phyloP scores from a whole-genome alignment of 2,797 vertebrate species.

The Malacoraja senta region DNA sequence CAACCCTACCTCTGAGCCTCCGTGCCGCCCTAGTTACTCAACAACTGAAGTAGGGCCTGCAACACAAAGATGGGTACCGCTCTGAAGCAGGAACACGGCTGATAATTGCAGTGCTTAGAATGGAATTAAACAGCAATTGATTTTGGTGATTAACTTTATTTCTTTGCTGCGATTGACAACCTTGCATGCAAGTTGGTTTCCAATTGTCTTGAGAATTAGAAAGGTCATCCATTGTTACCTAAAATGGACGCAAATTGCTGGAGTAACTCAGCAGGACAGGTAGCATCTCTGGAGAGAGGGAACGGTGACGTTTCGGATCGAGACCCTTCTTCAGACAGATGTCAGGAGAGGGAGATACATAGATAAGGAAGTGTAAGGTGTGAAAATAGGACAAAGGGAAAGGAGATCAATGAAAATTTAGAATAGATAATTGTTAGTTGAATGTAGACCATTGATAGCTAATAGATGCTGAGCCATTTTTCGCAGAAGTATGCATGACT shows the following conservation, averaged over 20 bases:
- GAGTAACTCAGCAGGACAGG: too few species aligned
- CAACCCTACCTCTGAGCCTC: too few species aligned
- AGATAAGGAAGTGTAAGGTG: too few species aligned
- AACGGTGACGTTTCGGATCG: too few species aligned
- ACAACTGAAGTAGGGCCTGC: neutral
- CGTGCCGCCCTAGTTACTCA: neutral
- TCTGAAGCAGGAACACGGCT: neutral
- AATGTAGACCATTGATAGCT: neutral
- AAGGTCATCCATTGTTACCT: neutral
- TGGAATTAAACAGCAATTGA: neutral
- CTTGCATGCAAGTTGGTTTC: neutral
- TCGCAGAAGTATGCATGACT: neutral
- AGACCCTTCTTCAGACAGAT: too few species aligned
- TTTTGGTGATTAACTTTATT: neutral
- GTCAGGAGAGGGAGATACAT: too few species aligned
- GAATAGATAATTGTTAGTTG: too few species aligned
- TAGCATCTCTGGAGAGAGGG: too few species aligned
- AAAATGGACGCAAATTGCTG: too few species aligned
- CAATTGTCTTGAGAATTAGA: neutral
- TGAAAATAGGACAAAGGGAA: too few species aligned
- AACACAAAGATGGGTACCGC: neutral
- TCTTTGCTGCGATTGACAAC: slow-evolving; percentile 3
- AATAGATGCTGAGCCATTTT: neutral
- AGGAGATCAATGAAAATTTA: too few species aligned
- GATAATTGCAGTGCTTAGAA: too few species aligned